A percentile compares a stretch with the other conserved stretches of the same genome.
Evolutionary conservation across 2,888 invertebrate species (phyloP).

Genomic region (Rhamphomyia laevipes): DNA sequence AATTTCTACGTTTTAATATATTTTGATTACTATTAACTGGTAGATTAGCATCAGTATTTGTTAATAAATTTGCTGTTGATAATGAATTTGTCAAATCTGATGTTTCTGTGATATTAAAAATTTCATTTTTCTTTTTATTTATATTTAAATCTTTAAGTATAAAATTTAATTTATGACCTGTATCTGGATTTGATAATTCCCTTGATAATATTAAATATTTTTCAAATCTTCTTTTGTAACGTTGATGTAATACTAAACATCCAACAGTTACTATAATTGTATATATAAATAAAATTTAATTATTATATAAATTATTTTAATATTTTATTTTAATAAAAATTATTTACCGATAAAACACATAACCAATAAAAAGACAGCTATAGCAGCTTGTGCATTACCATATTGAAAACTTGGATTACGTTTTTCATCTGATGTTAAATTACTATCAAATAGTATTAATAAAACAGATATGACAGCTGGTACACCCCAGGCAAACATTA

Average conservation of each 20-base stretch:
- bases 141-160: not conserved
- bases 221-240: slow-evolving; percentile 61
- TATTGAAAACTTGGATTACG: slow-evolving; percentile 66
- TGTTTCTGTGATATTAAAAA: not conserved
- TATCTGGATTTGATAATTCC: slow-evolving; percentile 42
- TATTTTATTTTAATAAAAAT: not conserved
- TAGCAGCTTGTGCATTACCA: slow-evolving; percentile 63
- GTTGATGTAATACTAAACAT: slow-evolving; percentile 70
- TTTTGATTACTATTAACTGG: slow-evolving; percentile 9
- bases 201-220: slow-evolving; percentile 50
- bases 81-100: slow-evolving; percentile 10
- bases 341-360: slow-evolving; percentile 65
- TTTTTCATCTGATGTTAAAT: slow-evolving; percentile 44
- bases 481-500: slow-evolving; percentile 47
- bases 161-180: slow-evolving; percentile 21
- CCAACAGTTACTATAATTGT: slow-evolving; percentile 50
- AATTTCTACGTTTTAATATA: slow-evolving; percentile 22
- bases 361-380: slow-evolving; percentile 61
- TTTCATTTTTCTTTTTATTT: not conserved
- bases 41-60: slow-evolving; percentile 20
- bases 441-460: slow-evolving; percentile 46
- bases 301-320: not conserved
- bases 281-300: slow-evolving; percentile 2
- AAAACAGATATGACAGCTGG: slow-evolving; percentile 56
- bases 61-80: slow-evolving; percentile 31